phyloP scores from a whole-genome alignment of 2,113 vertebrate species.

The Cnemophilus loriae region DNA sequence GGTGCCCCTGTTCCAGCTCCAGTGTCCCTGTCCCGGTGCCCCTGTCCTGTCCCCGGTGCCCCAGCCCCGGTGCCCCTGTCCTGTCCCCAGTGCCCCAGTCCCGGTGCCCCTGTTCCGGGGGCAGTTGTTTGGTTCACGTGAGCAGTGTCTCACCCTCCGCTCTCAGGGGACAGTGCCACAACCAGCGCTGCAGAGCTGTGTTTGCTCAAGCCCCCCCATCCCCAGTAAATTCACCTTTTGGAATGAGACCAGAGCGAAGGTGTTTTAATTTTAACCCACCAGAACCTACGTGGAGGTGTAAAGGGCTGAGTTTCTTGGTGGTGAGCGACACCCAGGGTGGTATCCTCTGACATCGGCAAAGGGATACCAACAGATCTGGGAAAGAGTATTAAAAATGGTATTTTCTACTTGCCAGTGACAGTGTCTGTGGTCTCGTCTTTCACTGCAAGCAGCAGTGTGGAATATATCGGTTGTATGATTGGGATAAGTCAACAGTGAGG shows the following conservation, averaged over 20 bases:
- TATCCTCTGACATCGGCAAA: background rate
- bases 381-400: background rate
- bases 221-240: background rate
- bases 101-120: accelerated
- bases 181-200: background rate
- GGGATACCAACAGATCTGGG: background rate
- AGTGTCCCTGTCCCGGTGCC: background rate
- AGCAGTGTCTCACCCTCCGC: background rate
- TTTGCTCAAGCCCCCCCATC: accelerated
- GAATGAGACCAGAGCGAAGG: background rate
- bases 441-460: background rate
- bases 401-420: background rate
- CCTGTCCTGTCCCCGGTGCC: background rate
- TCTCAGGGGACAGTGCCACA: accelerated
- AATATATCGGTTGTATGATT: background rate
- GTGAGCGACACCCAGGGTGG: background rate
- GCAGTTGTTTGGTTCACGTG: accelerated
- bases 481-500: background rate
- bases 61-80: background rate
- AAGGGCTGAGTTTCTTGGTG: background rate
- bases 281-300: accelerated
- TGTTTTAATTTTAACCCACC: background rate
- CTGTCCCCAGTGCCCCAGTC: background rate
- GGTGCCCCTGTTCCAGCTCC: background rate
- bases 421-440: background rate